Evolutionary conservation across 1,140 invertebrate species (phyloP), one percentile per base, ranked within the genome.

Genomic region (Nymphalis io): DNA sequence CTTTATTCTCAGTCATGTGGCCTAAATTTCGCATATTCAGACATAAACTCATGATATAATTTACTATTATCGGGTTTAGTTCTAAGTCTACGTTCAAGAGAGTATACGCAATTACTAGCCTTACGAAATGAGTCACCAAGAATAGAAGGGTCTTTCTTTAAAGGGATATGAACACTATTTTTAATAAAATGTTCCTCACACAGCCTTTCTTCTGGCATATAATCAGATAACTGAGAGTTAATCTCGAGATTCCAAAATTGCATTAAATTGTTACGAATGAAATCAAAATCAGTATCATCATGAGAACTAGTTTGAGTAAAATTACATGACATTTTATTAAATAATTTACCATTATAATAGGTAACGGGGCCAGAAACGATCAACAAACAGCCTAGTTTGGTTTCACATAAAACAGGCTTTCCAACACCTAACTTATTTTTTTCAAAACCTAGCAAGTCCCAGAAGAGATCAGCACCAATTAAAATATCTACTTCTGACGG

Each of bases 31-130:
- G 48, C 1, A 64, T 72, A 81, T 20, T 81, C 74, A 6, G 33
- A 46, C 79, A 81, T 75, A 42, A 77, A 79, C 0, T 74, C 72
- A n/a, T 33, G n/a, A 69, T 80, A 42, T 13, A 42, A 12, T 42
- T 42, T 42, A 12, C 15, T 12, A 42, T 12, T 8, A 12, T 42
- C 15, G 2, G 39, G 39, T 42, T 42, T 8, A 2, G 10, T 42
- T 42, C 10, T 12, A 12, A 42, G 39, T 42, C 12, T 42, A 42
- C 39, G 39, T 11, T 42, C 39, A 13, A 42, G 39, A 12, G 39
- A 42, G 39, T 12, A 42, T 12, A 42, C 10, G 15, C 39, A 42
- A 8, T 12, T 3, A 12, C 15, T 42, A 12, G 39, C 39, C 10
- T 13, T 8, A 2, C 2, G 15, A 12, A 42, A 42, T 8, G 39